Percentiles rank a stretch among this genome's conserved stretches.
Evolutionary conservation across 2,888 invertebrate genomes (phyloP).

Genomic region (Lissonota sp.): DNA sequence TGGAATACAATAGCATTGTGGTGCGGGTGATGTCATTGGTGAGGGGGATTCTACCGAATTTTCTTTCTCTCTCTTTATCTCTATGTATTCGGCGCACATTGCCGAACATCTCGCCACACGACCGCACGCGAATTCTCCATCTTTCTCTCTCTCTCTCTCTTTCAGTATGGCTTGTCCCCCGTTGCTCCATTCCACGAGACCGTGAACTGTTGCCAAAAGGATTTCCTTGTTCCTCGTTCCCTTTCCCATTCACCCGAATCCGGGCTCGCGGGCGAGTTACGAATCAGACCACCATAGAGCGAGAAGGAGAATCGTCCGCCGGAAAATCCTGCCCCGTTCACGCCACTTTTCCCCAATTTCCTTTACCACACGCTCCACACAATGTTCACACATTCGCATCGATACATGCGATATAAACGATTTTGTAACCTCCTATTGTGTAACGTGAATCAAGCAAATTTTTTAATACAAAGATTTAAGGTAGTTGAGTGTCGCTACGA

Average conservation of each 20-base stretch:
- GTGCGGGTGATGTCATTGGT: conserved; percentile 18
- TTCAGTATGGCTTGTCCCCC: conserved; percentile 18
- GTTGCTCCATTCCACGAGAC: conserved; percentile 44
- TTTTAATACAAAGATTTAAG: no score
- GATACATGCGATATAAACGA: no score
- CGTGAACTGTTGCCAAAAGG: conserved; percentile 62
- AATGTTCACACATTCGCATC: no score
- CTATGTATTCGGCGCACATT: conserved; percentile 24
- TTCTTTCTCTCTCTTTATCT: background rate
- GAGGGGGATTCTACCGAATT: conserved; percentile 20
- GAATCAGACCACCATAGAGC: conserved; percentile 37
- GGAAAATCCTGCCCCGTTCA: conserved; percentile 61
- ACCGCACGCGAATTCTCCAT: conserved; percentile 16
- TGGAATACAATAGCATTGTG: conserved; percentile 38
- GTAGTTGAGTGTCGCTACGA: no score
- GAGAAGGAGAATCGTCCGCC: conserved; percentile 44
- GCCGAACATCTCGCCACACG: conserved; percentile 53
- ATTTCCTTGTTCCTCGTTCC: conserved; percentile 55
- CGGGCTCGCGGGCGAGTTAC: conserved; percentile 49
- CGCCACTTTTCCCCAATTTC: conserved; percentile 61
- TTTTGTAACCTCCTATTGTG: no score
- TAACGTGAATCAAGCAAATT: no score
- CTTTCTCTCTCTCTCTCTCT: conserved; percentile 5
- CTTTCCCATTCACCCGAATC: conserved; percentile 31
- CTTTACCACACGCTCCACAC: conserved; percentile 34